Base-by-base conservation (phyloP, 1,140 invertebrate species). In the Achatina immaculata region DNA sequence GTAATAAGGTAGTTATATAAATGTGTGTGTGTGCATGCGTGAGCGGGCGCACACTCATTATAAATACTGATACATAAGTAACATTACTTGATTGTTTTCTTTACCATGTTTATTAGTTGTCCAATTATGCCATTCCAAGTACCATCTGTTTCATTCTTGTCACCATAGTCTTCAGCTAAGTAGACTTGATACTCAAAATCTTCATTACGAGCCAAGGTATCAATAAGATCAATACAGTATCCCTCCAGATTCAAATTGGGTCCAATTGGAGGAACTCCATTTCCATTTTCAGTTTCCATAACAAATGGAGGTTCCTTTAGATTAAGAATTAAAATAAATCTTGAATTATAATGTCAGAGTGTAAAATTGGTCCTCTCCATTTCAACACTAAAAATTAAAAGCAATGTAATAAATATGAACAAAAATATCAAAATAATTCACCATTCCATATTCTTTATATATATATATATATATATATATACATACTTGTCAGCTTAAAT, bases 141-240 rank as follows among this genome's bases (percentile, higher is more conserved):
- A 21, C 95, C 96, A 58, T 73, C 74, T 0, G 66, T 34, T 38
- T 36, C 40, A 45, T 80, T 80, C n/a, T 55, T 43, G 14, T 62
- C 76, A 0, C 98, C 98, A 87, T 99, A 99, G 91, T 99, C 98
- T 0, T 96, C 95, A 0, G 98, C 97, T 48, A 98, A 90, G 21
- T 79, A 93, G 71, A 99, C 95, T 62, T 93, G 93, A 90, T 98
- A 99, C 84, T 97, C 95, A 92, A 99, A 99, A 9, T 75, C 71
- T 14, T 90, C 68, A n/a, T 75, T 68, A 6, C 84, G 43, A 0
- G 87, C 81, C 31, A 87, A 43, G 48, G 76, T 71, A 31, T 81
- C 69, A 21, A 86, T 78, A 14, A 91, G 82, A 69, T 91, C 90
- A 14, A 85, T 82, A 77, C 88, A 88, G 82, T 87, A 91, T 14